Percentiles rank a stretch among this genome's conserved stretches.
Conservation (phyloP, 2,113 vertebrate species). For the Plecotus auritus region DNA sequence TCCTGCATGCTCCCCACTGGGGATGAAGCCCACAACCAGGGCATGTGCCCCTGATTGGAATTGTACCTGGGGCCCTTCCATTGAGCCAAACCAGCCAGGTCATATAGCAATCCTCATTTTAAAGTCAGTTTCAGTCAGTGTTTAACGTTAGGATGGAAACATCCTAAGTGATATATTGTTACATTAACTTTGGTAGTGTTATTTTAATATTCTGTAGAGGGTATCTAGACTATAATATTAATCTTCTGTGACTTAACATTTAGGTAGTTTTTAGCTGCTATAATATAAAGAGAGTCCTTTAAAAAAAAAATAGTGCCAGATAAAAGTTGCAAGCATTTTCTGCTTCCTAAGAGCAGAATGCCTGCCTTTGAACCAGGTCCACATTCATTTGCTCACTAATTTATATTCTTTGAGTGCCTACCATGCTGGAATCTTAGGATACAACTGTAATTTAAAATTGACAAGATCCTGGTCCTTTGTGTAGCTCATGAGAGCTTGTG, state of each 20-base stretch:
- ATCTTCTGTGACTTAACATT: neutral
- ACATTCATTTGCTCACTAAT: neutral
- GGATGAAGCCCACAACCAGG: too few species aligned
- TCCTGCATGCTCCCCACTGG: too few species aligned
- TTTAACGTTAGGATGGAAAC: conserved; percentile 41
- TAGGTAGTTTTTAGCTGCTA: neutral
- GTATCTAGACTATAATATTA: conserved; percentile 43
- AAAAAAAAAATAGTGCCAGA: neutral
- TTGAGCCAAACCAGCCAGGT: too few species aligned
- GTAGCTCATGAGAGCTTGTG: neutral
- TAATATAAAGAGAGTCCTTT: neutral
- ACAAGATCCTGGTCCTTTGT: neutral
- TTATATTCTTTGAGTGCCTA: neutral
- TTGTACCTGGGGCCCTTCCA: too few species aligned
- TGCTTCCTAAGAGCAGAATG: neutral
- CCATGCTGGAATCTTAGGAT: neutral
- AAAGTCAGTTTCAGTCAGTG: conserved; percentile 6
- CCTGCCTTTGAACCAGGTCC: neutral
- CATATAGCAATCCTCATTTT: neutral
- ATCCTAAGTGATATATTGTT: conserved; percentile 5
- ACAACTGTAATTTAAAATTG: neutral
- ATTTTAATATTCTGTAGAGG: conserved; percentile 37
- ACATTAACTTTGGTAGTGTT: conserved; percentile 28
- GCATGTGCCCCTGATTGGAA: too few species aligned
- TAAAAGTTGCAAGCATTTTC: conserved; percentile 11